phyloP scores from a whole-genome alignment of 2,113 vertebrate genomes.

The Amphilophus citrinellus region DNA sequence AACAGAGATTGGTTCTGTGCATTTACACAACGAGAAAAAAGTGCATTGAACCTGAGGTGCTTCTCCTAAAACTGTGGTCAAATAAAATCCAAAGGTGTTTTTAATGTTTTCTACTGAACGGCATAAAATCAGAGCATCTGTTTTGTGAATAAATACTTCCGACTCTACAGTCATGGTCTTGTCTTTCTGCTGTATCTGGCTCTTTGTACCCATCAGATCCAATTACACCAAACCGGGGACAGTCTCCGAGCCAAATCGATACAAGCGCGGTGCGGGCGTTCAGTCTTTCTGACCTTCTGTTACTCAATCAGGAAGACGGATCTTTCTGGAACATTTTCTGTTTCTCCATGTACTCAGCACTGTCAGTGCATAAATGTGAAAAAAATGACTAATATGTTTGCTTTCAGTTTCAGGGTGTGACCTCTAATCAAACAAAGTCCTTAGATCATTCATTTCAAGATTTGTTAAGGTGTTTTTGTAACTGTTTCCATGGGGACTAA shows the following conservation, averaged over 20 bases:
- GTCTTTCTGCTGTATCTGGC: neutral
- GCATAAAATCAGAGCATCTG: neutral
- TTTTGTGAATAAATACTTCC: neutral
- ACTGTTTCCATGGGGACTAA: neutral
- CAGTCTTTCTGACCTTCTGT: neutral
- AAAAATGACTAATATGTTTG: neutral
- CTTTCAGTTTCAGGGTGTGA: neutral
- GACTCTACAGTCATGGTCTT: neutral
- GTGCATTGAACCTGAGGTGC: neutral
- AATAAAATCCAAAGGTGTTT: neutral
- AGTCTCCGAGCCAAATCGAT: slow-evolving; percentile 5
- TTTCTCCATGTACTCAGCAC: neutral
- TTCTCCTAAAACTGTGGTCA: fast-evolving
- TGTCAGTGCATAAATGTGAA: neutral
- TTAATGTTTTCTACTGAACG: neutral
- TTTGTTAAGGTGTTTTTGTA: neutral
- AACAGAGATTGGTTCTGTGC: slow-evolving; percentile 31
- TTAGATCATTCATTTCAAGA: neutral
- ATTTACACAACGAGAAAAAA: slow-evolving; percentile 7
- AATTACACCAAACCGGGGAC: slow-evolving; percentile 23
- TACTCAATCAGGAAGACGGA: neutral
- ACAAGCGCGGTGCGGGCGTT: neutral
- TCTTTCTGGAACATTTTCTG: neutral
- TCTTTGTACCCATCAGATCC: slow-evolving; percentile 1
- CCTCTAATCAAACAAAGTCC: fast-evolving